These are phyloP conservation scores for Terrapene triunguis DNA, from an alignment of 2,113 vertebrate genomes.

Conservation along the genomic window DNA sequence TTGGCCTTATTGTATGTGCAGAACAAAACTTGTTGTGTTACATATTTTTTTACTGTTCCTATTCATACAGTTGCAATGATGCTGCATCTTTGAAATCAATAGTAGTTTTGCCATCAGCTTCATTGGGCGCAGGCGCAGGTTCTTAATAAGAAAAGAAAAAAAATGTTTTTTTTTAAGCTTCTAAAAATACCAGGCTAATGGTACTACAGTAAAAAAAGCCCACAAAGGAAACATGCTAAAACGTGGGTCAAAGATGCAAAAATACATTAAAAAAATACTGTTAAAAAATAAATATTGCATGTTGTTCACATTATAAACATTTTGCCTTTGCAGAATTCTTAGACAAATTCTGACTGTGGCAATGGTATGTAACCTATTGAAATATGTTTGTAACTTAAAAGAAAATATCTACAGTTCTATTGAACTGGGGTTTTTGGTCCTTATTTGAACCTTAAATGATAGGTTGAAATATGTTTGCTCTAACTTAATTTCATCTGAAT, in stretches of 20 bases:
- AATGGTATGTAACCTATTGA: constrained; percentile 43
- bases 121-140: no score
- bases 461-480: constrained; percentile 71
- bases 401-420: constrained; percentile 59
- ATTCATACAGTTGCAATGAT: not conserved
- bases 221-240: constrained; percentile 11
- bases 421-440: constrained; percentile 57
- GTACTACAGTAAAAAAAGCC: constrained; percentile 57
- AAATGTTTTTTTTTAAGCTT: no score
- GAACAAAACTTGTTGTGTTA: not conserved
- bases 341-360: not conserved
- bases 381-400: constrained; percentile 41
- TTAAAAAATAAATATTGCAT: constrained; percentile 48
- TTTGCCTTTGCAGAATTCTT: constrained; percentile 7
- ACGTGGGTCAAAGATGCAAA: constrained; percentile 20
- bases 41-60: constrained; percentile 6
- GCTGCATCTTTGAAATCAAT: no score
- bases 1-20: not conserved
- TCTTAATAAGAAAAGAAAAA: no score
- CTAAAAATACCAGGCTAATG: not conserved
- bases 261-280: constrained; percentile 12
- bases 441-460: constrained; percentile 76
- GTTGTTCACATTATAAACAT: not conserved
- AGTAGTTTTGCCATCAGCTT: no score
- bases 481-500: constrained; percentile 78